phyloP scores from a whole-genome alignment of 2,113 vertebrate species.

The Cyphomyrus discorhynchus region DNA sequence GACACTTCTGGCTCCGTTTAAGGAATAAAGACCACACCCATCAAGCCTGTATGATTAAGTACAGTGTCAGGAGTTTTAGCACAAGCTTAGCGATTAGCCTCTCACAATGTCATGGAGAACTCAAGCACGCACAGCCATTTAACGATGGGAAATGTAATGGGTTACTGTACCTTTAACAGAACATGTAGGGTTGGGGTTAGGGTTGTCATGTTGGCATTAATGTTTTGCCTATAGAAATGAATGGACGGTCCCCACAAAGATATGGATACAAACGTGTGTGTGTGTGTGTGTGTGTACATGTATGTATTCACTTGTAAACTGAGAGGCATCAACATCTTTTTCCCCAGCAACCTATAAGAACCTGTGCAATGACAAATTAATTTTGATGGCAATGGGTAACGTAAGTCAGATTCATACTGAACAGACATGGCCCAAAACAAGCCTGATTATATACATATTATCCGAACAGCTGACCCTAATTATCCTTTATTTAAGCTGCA shows the following conservation, averaged over 20 bases:
- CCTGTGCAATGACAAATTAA: not conserved
- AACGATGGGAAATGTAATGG: not conserved
- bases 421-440: not conserved
- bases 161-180: not conserved
- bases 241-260: too few species aligned
- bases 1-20: not conserved
- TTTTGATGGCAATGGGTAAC: not conserved
- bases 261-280: too few species aligned
- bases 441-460: not conserved
- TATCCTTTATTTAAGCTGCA: not conserved
- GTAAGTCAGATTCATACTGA: not conserved
- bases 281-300: not conserved
- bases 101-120: not conserved
- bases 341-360: not conserved
- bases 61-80: not conserved
- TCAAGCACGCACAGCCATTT: too few species aligned
- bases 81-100: not conserved
- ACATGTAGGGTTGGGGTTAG: not conserved
- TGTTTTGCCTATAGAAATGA: too few species aligned
- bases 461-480: not conserved
- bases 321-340: not conserved
- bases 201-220: too few species aligned
- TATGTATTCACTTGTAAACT: not conserved
- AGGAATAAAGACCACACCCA: not conserved
- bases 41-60: not conserved